phyloP scores from a whole-genome alignment of 2,888 invertebrate species.

The Caenorhabditis becei region DNA sequence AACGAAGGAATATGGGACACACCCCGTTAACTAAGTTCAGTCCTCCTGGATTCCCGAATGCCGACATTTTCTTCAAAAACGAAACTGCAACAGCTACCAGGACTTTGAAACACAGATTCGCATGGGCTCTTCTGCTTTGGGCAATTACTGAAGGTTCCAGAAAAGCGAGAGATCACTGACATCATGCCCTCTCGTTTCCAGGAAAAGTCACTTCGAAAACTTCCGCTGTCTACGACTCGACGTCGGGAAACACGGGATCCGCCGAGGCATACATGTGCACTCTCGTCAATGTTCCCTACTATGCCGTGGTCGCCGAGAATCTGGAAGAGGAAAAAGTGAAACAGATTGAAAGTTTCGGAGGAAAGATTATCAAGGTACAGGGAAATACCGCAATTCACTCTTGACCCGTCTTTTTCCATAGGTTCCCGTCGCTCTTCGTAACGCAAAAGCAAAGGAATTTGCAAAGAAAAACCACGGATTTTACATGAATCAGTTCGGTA shows the following conservation, averaged over 20 bases:
- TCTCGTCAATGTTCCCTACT: conserved; percentile 71
- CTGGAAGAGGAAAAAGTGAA: conserved; percentile 73
- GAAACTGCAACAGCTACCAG: conserved; percentile 72
- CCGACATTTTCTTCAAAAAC: conserved; percentile 75
- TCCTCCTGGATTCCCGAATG: conserved; percentile 65
- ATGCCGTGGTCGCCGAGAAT: conserved; percentile 75
- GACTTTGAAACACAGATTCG: conserved; percentile 77
- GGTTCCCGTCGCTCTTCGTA: conserved; percentile 52
- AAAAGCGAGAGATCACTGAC: background rate
- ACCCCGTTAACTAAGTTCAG: conserved; percentile 70
- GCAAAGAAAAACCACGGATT: conserved; percentile 71
- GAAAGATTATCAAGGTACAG: conserved; percentile 71
- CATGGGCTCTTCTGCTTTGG: conserved; percentile 78
- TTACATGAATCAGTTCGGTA: conserved; percentile 77
- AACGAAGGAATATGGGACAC: conserved; percentile 71
- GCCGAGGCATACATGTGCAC: conserved; percentile 77
- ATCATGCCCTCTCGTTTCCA: conserved; percentile 11
- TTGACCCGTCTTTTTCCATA: conserved; percentile 12
- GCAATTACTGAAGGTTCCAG: conserved; percentile 71
- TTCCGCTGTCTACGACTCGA: conserved; percentile 76
- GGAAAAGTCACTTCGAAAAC: conserved; percentile 62
- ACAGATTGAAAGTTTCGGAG: conserved; percentile 72
- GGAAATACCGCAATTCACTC: background rate
- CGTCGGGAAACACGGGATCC: conserved; percentile 78
- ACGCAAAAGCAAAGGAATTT: conserved; percentile 59